Evolutionary conservation across 2,888 invertebrate species (phyloP).

Genomic region (Napeogenes sylphis): DNA sequence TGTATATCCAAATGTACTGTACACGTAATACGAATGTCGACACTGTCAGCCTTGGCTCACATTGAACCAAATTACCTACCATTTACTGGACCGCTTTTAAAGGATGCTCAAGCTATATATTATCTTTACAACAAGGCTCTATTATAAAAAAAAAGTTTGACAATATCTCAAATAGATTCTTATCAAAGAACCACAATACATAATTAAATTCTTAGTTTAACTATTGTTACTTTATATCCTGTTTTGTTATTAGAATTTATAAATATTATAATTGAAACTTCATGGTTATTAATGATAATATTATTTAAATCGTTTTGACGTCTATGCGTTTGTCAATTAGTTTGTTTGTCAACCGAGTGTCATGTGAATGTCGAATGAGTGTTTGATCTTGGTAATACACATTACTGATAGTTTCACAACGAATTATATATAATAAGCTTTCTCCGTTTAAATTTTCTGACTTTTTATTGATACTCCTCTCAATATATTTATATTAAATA

Average conservation of each 20-base stretch:
- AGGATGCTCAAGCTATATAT: conserved; percentile 11
- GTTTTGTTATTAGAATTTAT: too few species aligned
- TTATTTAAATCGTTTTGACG: neutral
- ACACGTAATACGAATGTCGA: conserved; percentile 27
- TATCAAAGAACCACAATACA: too few species aligned
- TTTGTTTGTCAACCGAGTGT: conserved; percentile 23
- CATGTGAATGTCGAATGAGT: neutral
- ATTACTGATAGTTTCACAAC: conserved; percentile 29
- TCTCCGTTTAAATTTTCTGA: neutral
- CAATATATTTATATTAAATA: too few species aligned
- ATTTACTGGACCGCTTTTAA: conserved; percentile 18
- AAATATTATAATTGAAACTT: too few species aligned
- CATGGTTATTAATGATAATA: neutral
- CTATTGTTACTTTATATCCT: too few species aligned
- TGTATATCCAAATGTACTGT: neutral
- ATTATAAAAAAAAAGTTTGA: too few species aligned
- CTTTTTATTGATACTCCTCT: too few species aligned
- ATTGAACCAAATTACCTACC: conserved; percentile 31
- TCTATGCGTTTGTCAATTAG: conserved; percentile 11
- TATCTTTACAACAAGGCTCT: neutral
- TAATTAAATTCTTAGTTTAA: too few species aligned
- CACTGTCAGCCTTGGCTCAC: conserved; percentile 38
- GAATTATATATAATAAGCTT: neutral
- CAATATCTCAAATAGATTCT: too few species aligned
- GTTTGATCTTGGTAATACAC: conserved; percentile 36